Base-by-base conservation (phyloP, 2,113 vertebrate genomes). In the Amia ocellicauda region DNA sequence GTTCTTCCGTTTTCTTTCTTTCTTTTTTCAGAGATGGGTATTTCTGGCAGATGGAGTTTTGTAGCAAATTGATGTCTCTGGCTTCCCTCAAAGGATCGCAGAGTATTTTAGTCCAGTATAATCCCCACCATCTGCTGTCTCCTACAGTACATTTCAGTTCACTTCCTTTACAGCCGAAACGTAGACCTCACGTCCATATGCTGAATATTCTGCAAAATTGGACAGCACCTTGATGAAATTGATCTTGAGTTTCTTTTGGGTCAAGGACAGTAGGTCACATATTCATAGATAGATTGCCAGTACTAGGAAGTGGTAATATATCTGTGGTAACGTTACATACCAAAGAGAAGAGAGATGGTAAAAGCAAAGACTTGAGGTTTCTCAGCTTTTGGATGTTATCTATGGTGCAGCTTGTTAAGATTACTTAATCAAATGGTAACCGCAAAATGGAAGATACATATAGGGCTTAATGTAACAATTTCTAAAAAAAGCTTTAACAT, bases 51-150 rank as follows among this genome's bases (percentile, higher is more conserved):
- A 83, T 84, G 79, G 81, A 77, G 63, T 75, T 81, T 68, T 72
- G 78, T 69, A 72, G 77, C 67, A 72, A 54, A 79, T 86, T 82
- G 75, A 80, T 80, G 76, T 78, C 68, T 76, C 73, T 36, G 73
- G 81, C 79, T 72, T 74, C 79, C 74, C 81, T 83, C 74, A 72
- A 75, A 79, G 78, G 82, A 86, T 83, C 85, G 81, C 78, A 69
- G 76, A 81, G 86, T 84, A 87, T 85, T 88, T 87, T 82, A 78
- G 80, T 83, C 74, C 64, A 65, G 77, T 83, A 83, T 87, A 88
- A 90, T 89, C 85, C 83, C 70, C 76, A 82, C 87, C 87, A 89
- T 88, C 87, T 88, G 88, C 79, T 84, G 74, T 79, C 80, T 80
- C 69, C 71, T 79, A 71, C 71, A 70, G 77, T 82, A 76, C 53